Base-by-base conservation (phyloP, 2,797 vertebrate species). In the Cyclura pinguis region DNA sequence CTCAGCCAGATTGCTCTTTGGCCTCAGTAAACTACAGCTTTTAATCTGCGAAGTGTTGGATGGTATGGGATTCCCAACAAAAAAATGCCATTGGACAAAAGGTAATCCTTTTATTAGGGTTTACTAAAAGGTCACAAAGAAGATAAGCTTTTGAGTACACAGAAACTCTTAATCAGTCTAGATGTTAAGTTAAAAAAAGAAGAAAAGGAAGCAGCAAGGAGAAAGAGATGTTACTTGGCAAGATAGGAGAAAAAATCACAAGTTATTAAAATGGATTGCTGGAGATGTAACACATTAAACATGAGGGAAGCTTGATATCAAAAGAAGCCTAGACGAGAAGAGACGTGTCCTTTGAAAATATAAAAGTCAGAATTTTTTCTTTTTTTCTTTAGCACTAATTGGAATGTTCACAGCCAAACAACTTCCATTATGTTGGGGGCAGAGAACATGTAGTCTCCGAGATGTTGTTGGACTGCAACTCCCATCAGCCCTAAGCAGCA, bases 101-200 rank as follows among this genome's bases (percentile, higher is more conserved):
- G 47, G 27, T 52, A 59, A 82, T 82, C n/a, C n/a, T 57, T 82
- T 59, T 59, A 59, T 59, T 38, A 59, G n/a, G 57, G 35, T 16
- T 57, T 27, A 78, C 57, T 64, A 47, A 80, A 78, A 78, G 29
- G 32, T 80, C 86, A 87, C 59, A 64, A 87, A 80, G 59, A 78
- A 64, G 62, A 67, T 67, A 76, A 86, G 72, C 85, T 59, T 87
- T 77, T 76, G 55, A 74, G 57, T 77, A 29, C 73, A 76, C 76
- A 42, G 50, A 77, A 78, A 78, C 22, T 62, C 57, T 83, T 38
- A 83, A 83, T 55, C n/a, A 62, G 35, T 57, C 81, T 83, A 38
- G 18, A 77, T 38, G 52, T 59, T 57, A 80, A 87, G n/a, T 14
- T 64, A 10, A 57, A 67, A 67, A 52, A 50, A 87, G 50, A 0